Evolutionary conservation across 2,888 invertebrate genomes (phyloP).

Genomic region (Sturmia bella): DNA sequence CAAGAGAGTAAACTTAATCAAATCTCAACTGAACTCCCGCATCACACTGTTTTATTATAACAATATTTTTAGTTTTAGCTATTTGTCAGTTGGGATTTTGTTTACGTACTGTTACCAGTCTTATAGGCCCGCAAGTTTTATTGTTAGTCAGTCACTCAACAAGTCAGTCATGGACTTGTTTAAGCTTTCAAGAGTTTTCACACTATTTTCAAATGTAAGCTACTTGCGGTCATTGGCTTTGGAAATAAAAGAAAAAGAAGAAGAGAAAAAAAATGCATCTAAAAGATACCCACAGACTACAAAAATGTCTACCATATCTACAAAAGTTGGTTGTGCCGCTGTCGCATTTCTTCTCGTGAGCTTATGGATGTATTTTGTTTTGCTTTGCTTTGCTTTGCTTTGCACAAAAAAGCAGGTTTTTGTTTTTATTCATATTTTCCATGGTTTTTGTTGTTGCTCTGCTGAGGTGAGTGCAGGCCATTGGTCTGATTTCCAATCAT

Average conservation of each 20-base stretch:
- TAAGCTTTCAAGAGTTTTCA: conserved; percentile 72
- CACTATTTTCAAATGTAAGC: conserved; percentile 81
- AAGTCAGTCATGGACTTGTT: conserved; percentile 61
- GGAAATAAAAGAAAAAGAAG: conserved; percentile 30
- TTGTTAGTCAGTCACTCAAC: conserved; percentile 48
- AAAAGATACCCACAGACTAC: conserved; percentile 19
- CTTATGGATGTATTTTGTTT: conserved; percentile 24
- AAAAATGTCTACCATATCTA: conserved; percentile 33
- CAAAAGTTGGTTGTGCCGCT: conserved; percentile 56
- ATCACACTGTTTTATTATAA: neutral
- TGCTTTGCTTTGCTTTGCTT: conserved; percentile 38
- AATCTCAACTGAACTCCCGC: conserved; percentile 2
- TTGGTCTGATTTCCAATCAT: conserved; percentile 77
- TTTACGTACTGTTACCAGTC: conserved; percentile 1
- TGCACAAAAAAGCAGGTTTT: conserved; percentile 64
- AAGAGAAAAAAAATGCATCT: conserved; percentile 60
- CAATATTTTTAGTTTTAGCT: conserved; percentile 45
- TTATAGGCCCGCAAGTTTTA: conserved; percentile 7
- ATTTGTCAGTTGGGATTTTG: conserved; percentile 40
- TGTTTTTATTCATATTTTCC: conserved; percentile 42
- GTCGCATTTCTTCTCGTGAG: conserved; percentile 52
- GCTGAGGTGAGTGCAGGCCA: conserved; percentile 79
- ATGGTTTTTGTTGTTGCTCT: conserved; percentile 73
- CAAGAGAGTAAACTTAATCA: neutral
- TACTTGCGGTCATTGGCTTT: conserved; percentile 82